Evolutionary conservation across 2,113 vertebrate species (phyloP), one percentile per base, ranked within the genome.

Genomic region (Cinclus mexicanus): DNA sequence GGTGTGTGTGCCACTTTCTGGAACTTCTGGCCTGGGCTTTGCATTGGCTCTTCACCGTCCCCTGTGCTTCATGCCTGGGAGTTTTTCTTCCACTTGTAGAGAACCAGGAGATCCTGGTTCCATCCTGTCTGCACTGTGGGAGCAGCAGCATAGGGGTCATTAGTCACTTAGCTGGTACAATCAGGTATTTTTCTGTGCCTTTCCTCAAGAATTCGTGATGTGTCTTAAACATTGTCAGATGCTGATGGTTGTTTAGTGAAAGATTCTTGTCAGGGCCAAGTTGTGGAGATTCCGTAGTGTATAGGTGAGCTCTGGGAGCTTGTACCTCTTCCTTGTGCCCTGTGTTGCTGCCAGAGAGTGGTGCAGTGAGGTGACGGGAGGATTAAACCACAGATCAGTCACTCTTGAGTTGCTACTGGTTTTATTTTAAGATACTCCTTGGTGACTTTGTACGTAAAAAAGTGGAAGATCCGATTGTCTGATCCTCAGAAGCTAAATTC

Each of bases 1-100:
- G n/a, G n/a, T 14, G 18, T 44, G 11, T 0, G 0, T 35, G 33
- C 33, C 17, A 2, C 35, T 12, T n/a, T 60, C 10, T 2, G 1
- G 22, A 22, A 5, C 50, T 47, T 41, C 15, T 53, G 29, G 3
- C n/a, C 39, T 0, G 1, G 29, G 29, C n/a, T 80, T 42, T 63
- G 37, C 42, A 6, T 15, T 19, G 29, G 68, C 29, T 90, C n/a
- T 47, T 81, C 5, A 10, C 56, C 0, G 0, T 70, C 10, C 18
- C 19, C 39, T 59, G 46, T 20, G 11, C 44, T 53, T 77, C 5
- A 4, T 21, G 44, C 46, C 47, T n/a, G 15, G 7, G 22, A 71
- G 17, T 26, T 60, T 53, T 78, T 18, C 35, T 35, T 31, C 42
- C 5, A 12, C 28, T 19, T 7, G 25, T 14, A 18, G 63, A 56